A percentile compares a stretch with the other conserved stretches of the same genome.
These are phyloP conservation scores for Scolopax bukidnonensis DNA, from an alignment of 2,797 vertebrate species.

Conservation along the genomic window DNA sequence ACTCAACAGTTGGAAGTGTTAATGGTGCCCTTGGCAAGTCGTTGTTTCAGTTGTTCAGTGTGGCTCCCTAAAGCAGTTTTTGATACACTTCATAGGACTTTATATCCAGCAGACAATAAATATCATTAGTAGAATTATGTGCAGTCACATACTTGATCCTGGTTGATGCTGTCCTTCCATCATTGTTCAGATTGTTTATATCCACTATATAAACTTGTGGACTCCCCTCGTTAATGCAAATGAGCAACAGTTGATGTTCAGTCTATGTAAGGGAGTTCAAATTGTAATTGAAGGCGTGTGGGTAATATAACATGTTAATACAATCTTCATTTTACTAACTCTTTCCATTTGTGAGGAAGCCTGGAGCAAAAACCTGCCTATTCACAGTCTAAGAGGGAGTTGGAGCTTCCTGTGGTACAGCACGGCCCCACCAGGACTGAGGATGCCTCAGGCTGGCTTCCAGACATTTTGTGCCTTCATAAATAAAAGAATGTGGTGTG, in stretches of 20 bases:
- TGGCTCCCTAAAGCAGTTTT: not conserved
- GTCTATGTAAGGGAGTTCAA: not conserved
- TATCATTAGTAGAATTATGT: not conserved
- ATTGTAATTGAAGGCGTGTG: not conserved
- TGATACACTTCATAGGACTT: not conserved
- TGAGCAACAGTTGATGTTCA: not conserved
- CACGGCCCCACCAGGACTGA: not conserved
- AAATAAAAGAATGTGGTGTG: not conserved
- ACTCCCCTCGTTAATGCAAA: not conserved
- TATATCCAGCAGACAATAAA: not conserved
- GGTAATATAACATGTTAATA: not conserved
- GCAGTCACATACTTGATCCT: not conserved
- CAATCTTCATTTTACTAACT: not conserved
- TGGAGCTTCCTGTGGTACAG: not conserved
- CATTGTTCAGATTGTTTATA: not conserved
- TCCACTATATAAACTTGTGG: not conserved
- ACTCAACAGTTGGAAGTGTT: not conserved
- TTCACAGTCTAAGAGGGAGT: not conserved
- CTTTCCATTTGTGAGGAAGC: not conserved
- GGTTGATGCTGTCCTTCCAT: not conserved
- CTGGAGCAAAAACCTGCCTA: not conserved
- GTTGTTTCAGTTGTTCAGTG: not conserved
- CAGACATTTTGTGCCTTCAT: conserved; percentile 5
- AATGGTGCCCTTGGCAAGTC: not conserved
- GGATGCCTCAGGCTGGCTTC: not conserved